A percentile compares a stretch with the other conserved stretches of the same genome.
Evolutionary conservation across 2,797 vertebrate species (phyloP).

Genomic region (Neoniphon sammara): DNA sequence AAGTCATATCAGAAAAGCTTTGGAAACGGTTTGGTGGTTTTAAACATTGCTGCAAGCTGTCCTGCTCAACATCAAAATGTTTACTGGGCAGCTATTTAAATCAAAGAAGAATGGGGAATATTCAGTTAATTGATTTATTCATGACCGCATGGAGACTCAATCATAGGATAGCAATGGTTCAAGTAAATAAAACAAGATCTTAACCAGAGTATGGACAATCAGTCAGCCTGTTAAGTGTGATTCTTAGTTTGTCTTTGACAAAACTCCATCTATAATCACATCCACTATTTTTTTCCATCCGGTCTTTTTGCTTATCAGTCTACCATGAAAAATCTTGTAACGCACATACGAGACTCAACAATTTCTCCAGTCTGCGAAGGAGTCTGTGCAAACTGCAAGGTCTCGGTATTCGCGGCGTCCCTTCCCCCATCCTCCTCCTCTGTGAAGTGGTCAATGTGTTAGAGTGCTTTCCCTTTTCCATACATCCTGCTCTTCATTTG

Average conservation of each 20-base stretch:
- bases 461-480: constrained; percentile 35
- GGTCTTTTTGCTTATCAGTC: neutral
- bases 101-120: neutral
- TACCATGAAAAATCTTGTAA: neutral
- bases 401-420: neutral
- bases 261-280: neutral
- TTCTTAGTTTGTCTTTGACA: neutral
- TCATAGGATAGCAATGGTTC: too few species aligned
- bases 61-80: too few species aligned
- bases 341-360: neutral
- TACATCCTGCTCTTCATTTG: constrained; percentile 67
- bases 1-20: too few species aligned
- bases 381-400: constrained; percentile 7
- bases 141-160: too few species aligned
- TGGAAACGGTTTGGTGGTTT: too few species aligned
- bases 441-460: constrained; percentile 44
- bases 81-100: too few species aligned
- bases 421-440: constrained; percentile 21
- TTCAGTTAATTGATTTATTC: neutral
- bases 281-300: neutral
- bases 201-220: neutral
- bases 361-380: neutral
- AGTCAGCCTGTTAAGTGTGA: neutral
- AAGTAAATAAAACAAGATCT: neutral
- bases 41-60: too few species aligned